Evolutionary conservation across 2,113 vertebrate genomes (phyloP).

Genomic region (Labeo rohita): DNA sequence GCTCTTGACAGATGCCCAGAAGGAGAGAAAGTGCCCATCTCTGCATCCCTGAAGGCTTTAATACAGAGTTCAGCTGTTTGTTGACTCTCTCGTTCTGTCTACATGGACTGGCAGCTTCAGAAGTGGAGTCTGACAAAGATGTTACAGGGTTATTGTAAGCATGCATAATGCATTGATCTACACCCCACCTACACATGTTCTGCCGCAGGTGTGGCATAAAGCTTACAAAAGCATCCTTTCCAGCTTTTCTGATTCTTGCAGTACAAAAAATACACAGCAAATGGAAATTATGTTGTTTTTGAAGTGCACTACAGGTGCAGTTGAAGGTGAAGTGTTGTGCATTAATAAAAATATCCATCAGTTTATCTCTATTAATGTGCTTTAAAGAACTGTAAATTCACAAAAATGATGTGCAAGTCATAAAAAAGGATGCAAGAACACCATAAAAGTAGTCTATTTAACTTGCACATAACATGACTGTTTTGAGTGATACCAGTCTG

Average conservation of each 20-base stretch:
- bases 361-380: not conserved
- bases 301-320: not conserved
- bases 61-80: constrained; percentile 62
- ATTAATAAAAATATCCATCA: not conserved
- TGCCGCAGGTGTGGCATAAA: not conserved
- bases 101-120: not conserved
- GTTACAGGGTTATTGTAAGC: not conserved
- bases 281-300: not conserved
- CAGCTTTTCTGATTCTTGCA: not conserved
- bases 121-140: constrained; percentile 51
- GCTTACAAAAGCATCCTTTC: not conserved
- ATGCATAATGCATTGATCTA: constrained; percentile 3
- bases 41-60: constrained; percentile 64
- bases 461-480: no score
- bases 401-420: not conserved
- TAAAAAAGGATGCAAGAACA: not conserved
- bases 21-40: constrained; percentile 56
- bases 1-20: constrained; percentile 20
- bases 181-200: constrained; percentile 14
- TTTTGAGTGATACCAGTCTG: no score
- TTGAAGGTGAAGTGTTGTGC: not conserved
- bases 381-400: not conserved
- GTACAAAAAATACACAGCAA: not conserved
- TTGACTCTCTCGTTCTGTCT: not conserved
- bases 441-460: not conserved